A percentile compares a stretch with the other conserved stretches of the same genome.
Evolutionary conservation across 2,888 invertebrate species (phyloP).

Genomic region (Spialia ferax): DNA sequence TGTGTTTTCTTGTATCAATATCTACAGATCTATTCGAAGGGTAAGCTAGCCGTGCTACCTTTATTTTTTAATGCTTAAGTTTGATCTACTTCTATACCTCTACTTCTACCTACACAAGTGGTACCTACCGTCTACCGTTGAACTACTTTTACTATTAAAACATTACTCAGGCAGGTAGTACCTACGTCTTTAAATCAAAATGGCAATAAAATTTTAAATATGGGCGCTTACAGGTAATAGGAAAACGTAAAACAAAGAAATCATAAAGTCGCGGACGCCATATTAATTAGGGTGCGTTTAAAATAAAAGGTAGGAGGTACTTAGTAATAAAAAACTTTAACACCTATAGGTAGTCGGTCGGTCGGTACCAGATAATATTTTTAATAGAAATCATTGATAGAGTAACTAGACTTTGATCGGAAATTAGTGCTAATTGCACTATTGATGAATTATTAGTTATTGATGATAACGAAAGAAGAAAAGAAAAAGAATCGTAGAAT

Average conservation of each 20-base stretch:
- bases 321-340: too few species aligned
- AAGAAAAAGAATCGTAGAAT: too few species aligned
- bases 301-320: conserved; percentile 4
- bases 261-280: conserved; percentile 9
- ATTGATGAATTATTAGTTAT: too few species aligned
- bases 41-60: not conserved
- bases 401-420: too few species aligned
- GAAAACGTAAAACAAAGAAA: conserved; percentile 26
- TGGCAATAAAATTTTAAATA: conserved; percentile 21
- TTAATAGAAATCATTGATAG: too few species aligned
- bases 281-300: conserved; percentile 27
- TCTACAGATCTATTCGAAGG: not conserved
- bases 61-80: not conserved
- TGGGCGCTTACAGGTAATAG: conserved; percentile 21
- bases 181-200: conserved; percentile 13
- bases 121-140: not conserved
- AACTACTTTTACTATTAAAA: not conserved
- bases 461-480: too few species aligned
- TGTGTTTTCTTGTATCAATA: conserved; percentile 22
- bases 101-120: not conserved
- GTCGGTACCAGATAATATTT: too few species aligned
- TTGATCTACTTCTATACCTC: too few species aligned
- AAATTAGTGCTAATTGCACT: too few species aligned
- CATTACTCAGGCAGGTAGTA: too few species aligned
- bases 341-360: too few species aligned